Evolutionary conservation across 92 coral and sea anemone genomes (phyloP), one percentile per base, ranked within the genome.

Genomic region (Montipora capitata): DNA sequence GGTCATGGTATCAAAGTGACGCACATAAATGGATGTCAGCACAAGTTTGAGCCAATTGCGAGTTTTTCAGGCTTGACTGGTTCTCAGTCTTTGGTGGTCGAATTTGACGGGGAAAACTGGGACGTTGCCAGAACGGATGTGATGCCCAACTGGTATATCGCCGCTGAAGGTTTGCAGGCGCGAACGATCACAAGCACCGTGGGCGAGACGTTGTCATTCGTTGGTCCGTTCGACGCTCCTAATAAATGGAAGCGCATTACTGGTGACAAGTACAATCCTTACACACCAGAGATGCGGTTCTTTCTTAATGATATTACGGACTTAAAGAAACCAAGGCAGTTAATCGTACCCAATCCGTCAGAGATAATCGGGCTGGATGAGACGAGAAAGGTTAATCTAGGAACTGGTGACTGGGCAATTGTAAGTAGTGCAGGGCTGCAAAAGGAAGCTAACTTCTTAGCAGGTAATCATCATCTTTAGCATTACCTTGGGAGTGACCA

Each of bases 71-170:
- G 94, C 52, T 80, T 97, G 76, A 74, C 45, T 49, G 84, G 96
- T 18, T 92, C 92, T 27, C 81, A 88, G 81, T 67, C 91, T 70
- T 52, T 91, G 78, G 43, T 64, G 61, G 79, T 96, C 35, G 85
- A 78, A 35, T 95, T 96, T 71, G 85, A 96, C 82, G 89, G 98
- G n/a, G 94, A 92, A 45, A 78, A 93, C 90, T 93, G 95, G 96
- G 89, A 93, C 59, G 99, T 96, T 1, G 95, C 98, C 43, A 78
- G 94, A 66, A 96, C 99, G 27, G 99, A 96, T 85, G 93, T 95
- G 54, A 96, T 96, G 99, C 98, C 99, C 0, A 96, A 95, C 80
- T 96, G 96, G 94, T 96, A 96, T 52, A 85, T 95, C 73, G 94
- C 96, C 91, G 92, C 96, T 77, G 94, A 96, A 75, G 93, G 98